Evolutionary conservation across 2,797 vertebrate genomes (phyloP).

Genomic region (Nasua narica): DNA sequence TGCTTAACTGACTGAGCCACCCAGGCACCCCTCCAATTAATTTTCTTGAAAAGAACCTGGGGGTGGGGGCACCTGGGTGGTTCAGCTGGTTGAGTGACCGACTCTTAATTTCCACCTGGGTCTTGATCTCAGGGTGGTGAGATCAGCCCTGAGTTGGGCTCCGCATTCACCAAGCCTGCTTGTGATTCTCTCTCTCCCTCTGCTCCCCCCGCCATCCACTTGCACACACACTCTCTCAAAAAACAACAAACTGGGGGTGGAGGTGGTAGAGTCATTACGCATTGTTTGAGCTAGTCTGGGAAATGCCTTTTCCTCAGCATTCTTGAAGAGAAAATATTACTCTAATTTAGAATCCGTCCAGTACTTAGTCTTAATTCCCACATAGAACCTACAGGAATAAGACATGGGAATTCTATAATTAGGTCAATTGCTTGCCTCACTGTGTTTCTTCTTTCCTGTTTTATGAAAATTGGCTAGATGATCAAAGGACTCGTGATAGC

Average conservation of each 20-base stretch:
- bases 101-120: not conserved
- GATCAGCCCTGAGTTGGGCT: not conserved
- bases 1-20: too few species aligned
- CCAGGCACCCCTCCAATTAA: too few species aligned
- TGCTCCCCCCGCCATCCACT: not conserved
- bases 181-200: not conserved
- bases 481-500: not conserved
- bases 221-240: not conserved
- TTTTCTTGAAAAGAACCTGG: too few species aligned
- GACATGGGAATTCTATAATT: not conserved
- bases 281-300: not conserved
- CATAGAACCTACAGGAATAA: not conserved
- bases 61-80: too few species aligned
- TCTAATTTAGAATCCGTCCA: not conserved
- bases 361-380: not conserved
- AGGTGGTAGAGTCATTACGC: not conserved
- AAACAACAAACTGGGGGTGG: not conserved
- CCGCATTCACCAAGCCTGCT: not conserved
- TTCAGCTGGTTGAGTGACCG: too few species aligned
- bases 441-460: not conserved
- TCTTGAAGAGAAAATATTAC: constrained; percentile 17
- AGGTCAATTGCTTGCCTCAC: not conserved
- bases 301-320: not conserved
- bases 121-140: not conserved
- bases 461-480: not conserved